Base-by-base conservation (phyloP, 2,113 vertebrate species). In the Mionectes macconnelli region DNA sequence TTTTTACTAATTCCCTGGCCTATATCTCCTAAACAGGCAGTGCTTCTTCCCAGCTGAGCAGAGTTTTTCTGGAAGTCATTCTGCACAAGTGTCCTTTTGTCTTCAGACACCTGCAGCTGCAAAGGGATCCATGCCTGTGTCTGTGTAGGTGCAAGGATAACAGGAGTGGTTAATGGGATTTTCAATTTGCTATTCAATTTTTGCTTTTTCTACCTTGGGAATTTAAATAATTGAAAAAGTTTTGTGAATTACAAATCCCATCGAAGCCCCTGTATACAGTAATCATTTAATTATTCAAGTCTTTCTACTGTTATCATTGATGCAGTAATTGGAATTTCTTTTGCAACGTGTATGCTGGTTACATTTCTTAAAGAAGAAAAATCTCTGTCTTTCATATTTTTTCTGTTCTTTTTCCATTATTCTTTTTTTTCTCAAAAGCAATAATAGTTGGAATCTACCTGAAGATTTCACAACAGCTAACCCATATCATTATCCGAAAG, bases 251-350 rank as follows among this genome's bases (percentile, higher is more conserved):
- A 86, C 56, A 94, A 94, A 92, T 96, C 75, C 62, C 87, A 60
- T 28, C 0, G 24, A 94, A 93, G 55, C 7, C 10, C 10, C 2
- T 56, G 39, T 81, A 82, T 76, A 94, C 23, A 95, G 89, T 70
- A 96, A 89, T 94, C 1, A 96, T 95, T 97, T 96, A 97, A 95
- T 97, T 95, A 97, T 94, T 95, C 16, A 45, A 81, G 39, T 33
- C 31, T 80, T 92, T 97, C 50, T 94, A 8, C 67, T 91, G 18
- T 94, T 96, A 97, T 91, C 59, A 0, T 39, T 23, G 73, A 83
- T 55, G n/a, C 42, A 68, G 70, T 89, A 93, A 93, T 67, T 95
- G 75, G 70, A 76, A 80, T 96, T 97, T 92, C 49, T 62, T 94
- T 62, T 56, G 12, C 52, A 89, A 5, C 37, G 3, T 49, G 17